Base-by-base conservation (phyloP, 2,113 vertebrate genomes). In the Ictidomys tridecemlineatus region DNA sequence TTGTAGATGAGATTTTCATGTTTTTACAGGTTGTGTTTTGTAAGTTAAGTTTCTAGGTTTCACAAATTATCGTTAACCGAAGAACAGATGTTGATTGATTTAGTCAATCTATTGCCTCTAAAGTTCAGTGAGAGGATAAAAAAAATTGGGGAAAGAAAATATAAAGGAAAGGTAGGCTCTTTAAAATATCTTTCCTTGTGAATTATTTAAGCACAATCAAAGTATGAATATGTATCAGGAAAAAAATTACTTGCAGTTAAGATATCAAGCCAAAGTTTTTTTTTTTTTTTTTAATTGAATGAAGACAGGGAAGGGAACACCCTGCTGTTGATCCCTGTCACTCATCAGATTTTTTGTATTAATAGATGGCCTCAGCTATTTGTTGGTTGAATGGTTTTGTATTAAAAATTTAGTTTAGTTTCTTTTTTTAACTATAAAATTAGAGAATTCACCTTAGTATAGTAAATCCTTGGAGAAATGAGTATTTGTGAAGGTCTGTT, bases 71-170 rank as follows among this genome's bases (percentile, higher is more conserved):
- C 85, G 92, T 79, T 93, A 94, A 76, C n/a, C 22, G n/a, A 73
- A 69, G 51, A 93, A 72, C n/a, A 37, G 32, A 78, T 5, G 10
- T 83, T 20, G n/a, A 1, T 6, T 85, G 83, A 58, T 84, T 76
- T 30, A 17, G 45, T 84, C 65, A 28, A 0, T 96, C 72, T 0
- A 4, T 94, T 97, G 1, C 48, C 28, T 85, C 45, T 56, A 17
- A 95, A 91, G 12, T 97, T 91, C 69, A 87, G 8, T 89, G 82
- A 32, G 95, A 93, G 70, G 45, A 79, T 78, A 67, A 84, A 91
- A 53, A 53, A 51, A 14, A 0, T n/a, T 69, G 0, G 1, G 1
- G 73, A 48, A 78, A 94, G 65, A 82, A 58, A 89, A 85, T 1
- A 2, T 7, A 4, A 70, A 63, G 84, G 24, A 18, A 0, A 24